Evolutionary conservation across 2,113 vertebrate genomes (phyloP), one percentile per base, ranked within the genome.

Genomic region (Chascanopsetta lugubris): DNA sequence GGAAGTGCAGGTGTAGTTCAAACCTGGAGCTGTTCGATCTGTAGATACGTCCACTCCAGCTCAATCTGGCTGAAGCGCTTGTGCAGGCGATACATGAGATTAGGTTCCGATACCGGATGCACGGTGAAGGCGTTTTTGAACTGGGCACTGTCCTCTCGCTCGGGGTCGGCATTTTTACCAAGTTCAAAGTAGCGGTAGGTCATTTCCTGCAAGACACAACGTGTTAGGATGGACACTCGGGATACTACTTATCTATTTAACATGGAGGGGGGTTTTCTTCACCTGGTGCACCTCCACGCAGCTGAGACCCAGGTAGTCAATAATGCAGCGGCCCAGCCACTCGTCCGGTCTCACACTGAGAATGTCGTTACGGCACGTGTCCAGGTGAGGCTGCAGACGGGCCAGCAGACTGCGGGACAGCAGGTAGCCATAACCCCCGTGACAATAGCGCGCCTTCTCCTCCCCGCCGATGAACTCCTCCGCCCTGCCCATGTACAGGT

Each of bases 321-420:
- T 97, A 74, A 99, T 94, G 90, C 97, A 99, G 63, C 97, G 96
- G 32, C 97, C 97, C 15, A 99, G 93, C 97, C 97, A 99, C 85
- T 99, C 97, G 1, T 99, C 97, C 0, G 97, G 94, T 8, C 96
- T 92, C 43, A 96, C 94, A 0, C 97, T 97, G 40, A 99, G 95
- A 79, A 99, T 99, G 79, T 98, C 96, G 10, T 97, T 96, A 2
- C 96, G 94, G 55, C 97, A 99, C 74, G 93, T 91, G 72, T 97
- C 96, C 5, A 99, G 90, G 66, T 98, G 94, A 0, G 93, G 95
- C 61, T 93, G 91, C 59, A 98, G 80, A 30, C 93, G 94, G 0
- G 94, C 93, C 65, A 99, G 87, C 42, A 98, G 93, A 42, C 95
- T 96, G 43, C 96, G 94, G 1, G 97, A 99, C 12, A 99, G 73